These are phyloP conservation scores for Tetranychus truncatus DNA, from an alignment of 2,888 invertebrate species.

Conservation along the genomic window DNA sequence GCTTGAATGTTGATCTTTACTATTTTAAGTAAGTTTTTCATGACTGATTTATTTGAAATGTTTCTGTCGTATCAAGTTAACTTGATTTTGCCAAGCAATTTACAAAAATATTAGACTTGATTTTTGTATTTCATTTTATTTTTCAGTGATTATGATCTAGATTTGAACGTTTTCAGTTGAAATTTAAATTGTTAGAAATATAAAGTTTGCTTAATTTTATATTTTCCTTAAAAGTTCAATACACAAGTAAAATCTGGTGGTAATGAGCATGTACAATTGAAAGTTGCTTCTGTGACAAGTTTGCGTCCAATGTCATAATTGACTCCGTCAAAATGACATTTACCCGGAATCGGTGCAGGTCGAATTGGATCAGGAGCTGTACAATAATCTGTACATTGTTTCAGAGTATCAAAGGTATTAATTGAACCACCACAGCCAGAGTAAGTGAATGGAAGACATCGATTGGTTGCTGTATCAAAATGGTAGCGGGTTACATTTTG, in stretches of 20 bases:
- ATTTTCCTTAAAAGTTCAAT: slow-evolving; percentile 1
- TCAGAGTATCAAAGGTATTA: background rate
- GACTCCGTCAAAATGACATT: background rate
- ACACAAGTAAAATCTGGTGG: background rate
- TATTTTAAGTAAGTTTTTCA: too few relatives aligned
- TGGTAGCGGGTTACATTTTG: background rate
- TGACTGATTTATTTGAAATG: too few relatives aligned
- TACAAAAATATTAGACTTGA: too few relatives aligned
- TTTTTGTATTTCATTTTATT: too few relatives aligned
- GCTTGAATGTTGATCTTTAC: too few relatives aligned
- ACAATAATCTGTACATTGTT: background rate
- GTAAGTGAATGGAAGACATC: slow-evolving; percentile 7
- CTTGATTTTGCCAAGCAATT: too few relatives aligned
- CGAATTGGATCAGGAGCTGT: background rate
- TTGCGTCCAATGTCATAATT: background rate
- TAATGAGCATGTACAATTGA: background rate
- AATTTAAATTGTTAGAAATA: too few relatives aligned
- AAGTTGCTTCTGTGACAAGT: background rate
- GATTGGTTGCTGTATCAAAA: background rate
- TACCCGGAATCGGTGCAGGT: background rate
- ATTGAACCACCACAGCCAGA: slow-evolving; percentile 5
- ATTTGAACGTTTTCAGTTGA: too few relatives aligned
- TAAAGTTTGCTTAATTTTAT: too few relatives aligned
- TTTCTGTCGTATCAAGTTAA: too few relatives aligned
- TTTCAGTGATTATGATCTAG: too few relatives aligned